Conservation (phyloP, 2,888 invertebrate species). For the Nomada fabriciana region DNA sequence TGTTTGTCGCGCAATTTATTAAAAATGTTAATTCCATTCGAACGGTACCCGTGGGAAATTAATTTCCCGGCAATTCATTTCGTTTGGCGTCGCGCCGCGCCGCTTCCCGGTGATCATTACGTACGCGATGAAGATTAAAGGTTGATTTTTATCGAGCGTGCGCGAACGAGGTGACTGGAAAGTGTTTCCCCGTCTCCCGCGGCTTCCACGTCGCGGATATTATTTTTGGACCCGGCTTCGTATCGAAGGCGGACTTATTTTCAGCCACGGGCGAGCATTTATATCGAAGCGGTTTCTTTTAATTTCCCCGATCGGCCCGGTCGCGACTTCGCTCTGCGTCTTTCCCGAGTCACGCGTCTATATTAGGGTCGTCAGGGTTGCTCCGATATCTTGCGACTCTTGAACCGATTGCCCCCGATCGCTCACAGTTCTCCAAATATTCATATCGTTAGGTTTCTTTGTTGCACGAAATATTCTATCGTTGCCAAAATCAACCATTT, state of each 20-base stretch:
- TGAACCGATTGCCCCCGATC: too few relatives aligned
- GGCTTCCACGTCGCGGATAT: slow-evolving; percentile 58
- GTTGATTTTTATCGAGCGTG: too few relatives aligned
- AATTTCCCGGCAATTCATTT: too few relatives aligned
- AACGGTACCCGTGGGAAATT: too few relatives aligned
- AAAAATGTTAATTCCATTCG: too few relatives aligned
- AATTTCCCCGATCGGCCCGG: slow-evolving; percentile 49
- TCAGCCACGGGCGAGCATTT: slow-evolving; percentile 41
- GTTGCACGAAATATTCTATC: too few relatives aligned
- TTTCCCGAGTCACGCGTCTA: slow-evolving; percentile 22
- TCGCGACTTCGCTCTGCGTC: slow-evolving; percentile 36
- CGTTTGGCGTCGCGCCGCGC: too few relatives aligned
- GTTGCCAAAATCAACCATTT: too few relatives aligned
- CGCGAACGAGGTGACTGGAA: too few relatives aligned
- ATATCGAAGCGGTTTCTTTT: slow-evolving; percentile 48
- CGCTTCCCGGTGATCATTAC: too few relatives aligned
- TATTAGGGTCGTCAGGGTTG: slow-evolving; percentile 32
- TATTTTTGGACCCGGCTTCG: slow-evolving; percentile 58
- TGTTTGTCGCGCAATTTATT: too few relatives aligned
- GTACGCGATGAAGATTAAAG: too few relatives aligned
- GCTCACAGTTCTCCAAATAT: background rate
- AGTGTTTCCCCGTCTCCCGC: background rate
- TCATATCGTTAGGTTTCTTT: background rate
- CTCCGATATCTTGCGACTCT: background rate
- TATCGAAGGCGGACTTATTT: slow-evolving; percentile 68